phyloP scores from a whole-genome alignment of 2,113 vertebrate species.

The Ursus arctos region DNA sequence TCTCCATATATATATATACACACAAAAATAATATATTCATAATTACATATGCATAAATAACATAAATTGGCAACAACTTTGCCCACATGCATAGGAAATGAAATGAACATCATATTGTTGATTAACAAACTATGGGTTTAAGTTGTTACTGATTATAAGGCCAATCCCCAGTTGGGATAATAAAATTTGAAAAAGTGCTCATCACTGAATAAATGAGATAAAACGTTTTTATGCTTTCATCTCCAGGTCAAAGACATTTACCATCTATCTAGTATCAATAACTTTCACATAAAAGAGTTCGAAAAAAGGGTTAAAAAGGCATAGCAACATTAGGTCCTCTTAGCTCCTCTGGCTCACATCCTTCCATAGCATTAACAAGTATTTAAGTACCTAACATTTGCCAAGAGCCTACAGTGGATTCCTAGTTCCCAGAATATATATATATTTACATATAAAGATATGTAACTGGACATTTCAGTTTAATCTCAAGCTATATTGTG shows the following conservation, averaged over 20 bases:
- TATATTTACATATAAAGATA: neutral
- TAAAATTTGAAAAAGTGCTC: neutral
- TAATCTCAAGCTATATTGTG: conserved; percentile 37
- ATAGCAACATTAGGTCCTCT: neutral
- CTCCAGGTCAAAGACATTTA: neutral
- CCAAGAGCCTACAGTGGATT: neutral
- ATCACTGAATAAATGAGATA: neutral
- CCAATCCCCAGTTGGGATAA: neutral
- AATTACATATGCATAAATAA: neutral
- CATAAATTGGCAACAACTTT: neutral
- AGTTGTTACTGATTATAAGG: neutral
- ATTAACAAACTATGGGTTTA: neutral
- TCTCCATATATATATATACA: neutral
- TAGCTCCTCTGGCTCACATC: neutral
- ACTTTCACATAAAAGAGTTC: neutral
- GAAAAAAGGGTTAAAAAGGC: neutral
- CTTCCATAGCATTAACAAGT: neutral
- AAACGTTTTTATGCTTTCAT: neutral
- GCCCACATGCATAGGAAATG: neutral
- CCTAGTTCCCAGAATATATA: neutral
- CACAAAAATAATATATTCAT: neutral
- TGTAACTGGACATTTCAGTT: neutral
- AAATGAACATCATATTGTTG: neutral
- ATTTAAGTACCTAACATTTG: neutral
- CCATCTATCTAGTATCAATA: neutral